These are phyloP conservation scores for Sander lucioperca DNA, from an alignment of 2,113 vertebrate genomes.

Conservation along the genomic window DNA sequence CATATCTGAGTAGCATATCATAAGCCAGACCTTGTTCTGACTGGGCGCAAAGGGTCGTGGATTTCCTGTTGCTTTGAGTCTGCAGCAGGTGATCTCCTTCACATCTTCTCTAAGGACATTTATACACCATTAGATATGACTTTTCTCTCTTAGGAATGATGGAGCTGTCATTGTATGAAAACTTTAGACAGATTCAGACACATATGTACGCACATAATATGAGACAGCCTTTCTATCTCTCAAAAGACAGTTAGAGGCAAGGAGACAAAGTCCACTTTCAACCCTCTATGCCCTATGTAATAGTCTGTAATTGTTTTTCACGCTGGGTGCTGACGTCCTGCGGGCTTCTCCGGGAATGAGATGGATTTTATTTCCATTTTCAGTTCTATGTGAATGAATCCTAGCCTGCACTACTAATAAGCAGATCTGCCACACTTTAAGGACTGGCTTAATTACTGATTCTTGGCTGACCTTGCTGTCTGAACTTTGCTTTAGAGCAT, in stretches of 20 bases:
- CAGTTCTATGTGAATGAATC: conserved; percentile 68
- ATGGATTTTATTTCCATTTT: conserved; percentile 76
- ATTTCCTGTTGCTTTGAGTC: background rate
- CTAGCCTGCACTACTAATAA: conserved; percentile 62
- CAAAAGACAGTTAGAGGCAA: conserved; percentile 60
- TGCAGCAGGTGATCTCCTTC: background rate
- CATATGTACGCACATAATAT: background rate
- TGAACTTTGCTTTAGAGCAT: conserved; percentile 81
- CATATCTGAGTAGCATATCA: conserved; percentile 7
- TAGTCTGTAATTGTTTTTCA: conserved; percentile 75
- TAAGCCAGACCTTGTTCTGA: conserved; percentile 9
- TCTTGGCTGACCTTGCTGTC: conserved; percentile 82
- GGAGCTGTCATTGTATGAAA: background rate
- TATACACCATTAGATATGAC: background rate
- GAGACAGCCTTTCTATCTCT: conserved; percentile 29
- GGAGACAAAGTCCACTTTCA: conserved; percentile 55
- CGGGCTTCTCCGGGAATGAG: conserved; percentile 60
- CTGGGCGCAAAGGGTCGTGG: conserved; percentile 7
- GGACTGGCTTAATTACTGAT: conserved; percentile 79
- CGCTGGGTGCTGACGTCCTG: conserved; percentile 60
- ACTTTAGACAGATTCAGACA: background rate
- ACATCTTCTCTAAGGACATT: background rate
- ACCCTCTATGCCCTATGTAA: conserved; percentile 32
- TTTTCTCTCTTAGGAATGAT: background rate
- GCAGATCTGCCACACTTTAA: conserved; percentile 72